Evolutionary conservation across 2,797 vertebrate species (phyloP).

Genomic region (Leptoclinus maculatus): DNA sequence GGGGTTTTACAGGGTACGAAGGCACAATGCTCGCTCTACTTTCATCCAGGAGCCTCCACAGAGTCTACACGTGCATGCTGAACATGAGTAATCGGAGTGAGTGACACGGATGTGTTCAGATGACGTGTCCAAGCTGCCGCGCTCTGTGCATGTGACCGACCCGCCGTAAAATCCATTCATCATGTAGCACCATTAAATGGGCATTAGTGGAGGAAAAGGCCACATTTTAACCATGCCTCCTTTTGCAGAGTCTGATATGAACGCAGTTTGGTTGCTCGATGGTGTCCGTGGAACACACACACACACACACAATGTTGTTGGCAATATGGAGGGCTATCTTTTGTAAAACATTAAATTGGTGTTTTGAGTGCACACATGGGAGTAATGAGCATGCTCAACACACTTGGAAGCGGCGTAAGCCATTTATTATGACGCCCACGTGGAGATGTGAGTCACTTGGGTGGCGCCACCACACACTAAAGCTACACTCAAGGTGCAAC

Average conservation of each 20-base stretch:
- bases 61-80: slow-evolving; percentile 43
- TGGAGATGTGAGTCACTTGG: slow-evolving; percentile 75
- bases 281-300: slow-evolving; percentile 27
- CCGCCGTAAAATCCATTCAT: slow-evolving; percentile 43
- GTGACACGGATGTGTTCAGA: slow-evolving; percentile 37
- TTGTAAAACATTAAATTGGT: slow-evolving; percentile 72
- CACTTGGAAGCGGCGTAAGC: slow-evolving; percentile 64
- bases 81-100: slow-evolving; percentile 66
- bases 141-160: slow-evolving; percentile 27
- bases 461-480: slow-evolving; percentile 70
- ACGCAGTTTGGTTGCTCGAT: neutral
- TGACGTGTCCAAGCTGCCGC: slow-evolving; percentile 26
- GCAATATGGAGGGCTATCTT: slow-evolving; percentile 54
- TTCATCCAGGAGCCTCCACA: slow-evolving; percentile 45
- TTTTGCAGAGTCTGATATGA: slow-evolving; percentile 17
- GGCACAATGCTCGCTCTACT: slow-evolving; percentile 46
- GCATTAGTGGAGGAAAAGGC: slow-evolving; percentile 22
- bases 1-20: slow-evolving; percentile 31
- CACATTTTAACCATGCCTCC: slow-evolving; percentile 11
- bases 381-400: slow-evolving; percentile 75
- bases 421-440: slow-evolving; percentile 77
- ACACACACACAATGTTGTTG: slow-evolving; percentile 49
- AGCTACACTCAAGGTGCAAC: slow-evolving; percentile 61
- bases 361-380: slow-evolving; percentile 76
- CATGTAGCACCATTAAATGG: slow-evolving; percentile 33